Evolutionary conservation across 2,797 vertebrate genomes (phyloP).

Genomic region (Tympanoctomys barrerae): DNA sequence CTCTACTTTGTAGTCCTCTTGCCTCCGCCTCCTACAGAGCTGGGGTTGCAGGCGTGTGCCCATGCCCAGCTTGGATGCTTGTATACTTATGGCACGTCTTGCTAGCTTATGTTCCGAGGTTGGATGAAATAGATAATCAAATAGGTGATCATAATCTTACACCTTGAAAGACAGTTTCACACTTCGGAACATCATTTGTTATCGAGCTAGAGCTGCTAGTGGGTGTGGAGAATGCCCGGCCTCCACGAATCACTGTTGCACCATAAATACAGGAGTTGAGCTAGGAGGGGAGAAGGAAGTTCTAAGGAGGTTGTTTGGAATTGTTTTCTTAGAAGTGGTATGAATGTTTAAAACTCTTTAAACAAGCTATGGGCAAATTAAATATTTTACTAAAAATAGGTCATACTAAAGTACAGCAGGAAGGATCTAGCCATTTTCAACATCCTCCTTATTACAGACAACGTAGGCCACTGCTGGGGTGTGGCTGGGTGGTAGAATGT

Average conservation of each 20-base stretch:
- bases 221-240: conserved; percentile 14
- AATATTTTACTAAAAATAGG: not conserved
- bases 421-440: not conserved
- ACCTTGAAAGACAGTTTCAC: conserved; percentile 61
- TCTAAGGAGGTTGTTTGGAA: conserved; percentile 1
- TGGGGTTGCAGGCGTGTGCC: not conserved
- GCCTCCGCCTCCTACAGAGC: not conserved
- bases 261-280: not conserved
- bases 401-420: not conserved
- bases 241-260: not conserved
- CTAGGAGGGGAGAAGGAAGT: not conserved
- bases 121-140: conserved; percentile 47
- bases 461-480: not conserved
- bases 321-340: not conserved
- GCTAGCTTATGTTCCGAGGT: conserved; percentile 36
- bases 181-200: conserved; percentile 52
- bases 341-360: conserved; percentile 18
- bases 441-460: not conserved
- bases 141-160: conserved; percentile 40
- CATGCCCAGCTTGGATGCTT: not conserved
- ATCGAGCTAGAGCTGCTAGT: conserved; percentile 28
- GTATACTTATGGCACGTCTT: not conserved
- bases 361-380: not conserved
- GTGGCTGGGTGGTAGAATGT: too few relatives aligned
- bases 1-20: not conserved